These are phyloP conservation scores for Apamea monoglypha DNA, from an alignment of 2,888 invertebrate species.

Conservation along the genomic window DNA sequence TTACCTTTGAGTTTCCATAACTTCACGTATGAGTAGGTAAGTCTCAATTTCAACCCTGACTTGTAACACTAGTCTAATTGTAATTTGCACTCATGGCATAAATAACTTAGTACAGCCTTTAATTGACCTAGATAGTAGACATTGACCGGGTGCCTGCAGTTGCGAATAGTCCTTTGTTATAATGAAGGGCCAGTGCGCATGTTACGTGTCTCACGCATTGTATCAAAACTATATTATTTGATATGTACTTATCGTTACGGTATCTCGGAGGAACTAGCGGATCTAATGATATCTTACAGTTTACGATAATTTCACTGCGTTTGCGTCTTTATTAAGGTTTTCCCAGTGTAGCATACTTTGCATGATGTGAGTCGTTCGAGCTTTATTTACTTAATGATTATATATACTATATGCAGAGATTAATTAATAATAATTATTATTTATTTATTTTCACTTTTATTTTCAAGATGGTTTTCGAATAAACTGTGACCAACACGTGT, in stretches of 20 bases:
- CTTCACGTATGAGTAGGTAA: not conserved
- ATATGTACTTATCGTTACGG: slow-evolving; percentile 14
- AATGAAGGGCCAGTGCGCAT: slow-evolving; percentile 33
- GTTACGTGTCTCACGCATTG: slow-evolving; percentile 51
- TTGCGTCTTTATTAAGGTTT: not conserved
- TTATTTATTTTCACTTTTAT: no score
- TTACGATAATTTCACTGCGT: not conserved
- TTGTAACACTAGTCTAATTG: not conserved
- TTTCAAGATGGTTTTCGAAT: not conserved
- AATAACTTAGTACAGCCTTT: slow-evolving; percentile 43
- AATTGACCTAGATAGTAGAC: slow-evolving; percentile 54
- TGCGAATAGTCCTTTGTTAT: slow-evolving; percentile 47
- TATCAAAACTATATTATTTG: slow-evolving; percentile 34
- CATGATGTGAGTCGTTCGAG: not conserved
- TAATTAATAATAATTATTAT: no score
- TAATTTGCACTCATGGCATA: slow-evolving; percentile 28
- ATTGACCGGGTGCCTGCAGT: slow-evolving; percentile 44
- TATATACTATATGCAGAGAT: no score
- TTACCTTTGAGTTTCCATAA: not conserved
- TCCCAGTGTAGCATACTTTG: not conserved
- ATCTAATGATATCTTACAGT: slow-evolving; percentile 39
- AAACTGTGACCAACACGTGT: not conserved
- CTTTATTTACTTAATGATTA: not conserved
- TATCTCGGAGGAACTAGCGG: slow-evolving; percentile 15
- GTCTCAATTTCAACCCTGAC: slow-evolving; percentile 3